Evolutionary conservation across 2,888 invertebrate genomes (phyloP), one percentile per base, ranked within the genome.

Genomic region (Mimumesa dahlbomi): DNA sequence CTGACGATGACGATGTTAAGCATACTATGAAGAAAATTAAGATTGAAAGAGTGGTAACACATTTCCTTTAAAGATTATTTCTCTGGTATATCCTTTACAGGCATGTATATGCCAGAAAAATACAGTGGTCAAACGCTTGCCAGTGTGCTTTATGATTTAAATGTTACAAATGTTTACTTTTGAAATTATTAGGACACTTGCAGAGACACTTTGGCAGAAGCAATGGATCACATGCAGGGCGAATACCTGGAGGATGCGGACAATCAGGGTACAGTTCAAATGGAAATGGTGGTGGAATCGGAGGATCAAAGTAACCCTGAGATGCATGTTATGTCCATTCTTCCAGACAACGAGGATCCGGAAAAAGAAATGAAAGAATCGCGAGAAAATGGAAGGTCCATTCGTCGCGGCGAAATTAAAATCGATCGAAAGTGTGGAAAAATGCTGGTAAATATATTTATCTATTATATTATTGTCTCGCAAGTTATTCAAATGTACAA

Each of bases 221-320:
- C 88, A 2, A 88, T 89, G 84, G 86, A 85, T 1, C 83, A 88
- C 18, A 86, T 87, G 34, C 83, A 88, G 45, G 82, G 79, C 0
- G 88, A 89, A 54, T 86, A 83, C 59, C 40, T 84, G 2, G 84
- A 84, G 13, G 82, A 83, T 19, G 45, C 67, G 1, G 83, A 79
- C 1, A 81, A 81, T 19, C 76, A 82, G 21, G 82, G 68, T 2
- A 59, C 80, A 38, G 79, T 87, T 4, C 83, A 87, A n/a, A 62
- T 86, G 63, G 86, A 88, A 64, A 86, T 87, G 84, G 79, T 84
- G 2, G 82, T 84, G 0, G 84, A 82, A 22, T 81, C 82, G 0
- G 84, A 84, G 16, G 81, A 81, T 22, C 72, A 76, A 1, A 34
- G 21, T 43, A 71, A 63, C 14, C 5, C 36, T 0, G 69, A 72